Percentiles rank a stretch among this genome's conserved stretches.
phyloP scores from a whole-genome alignment of 2,113 vertebrate genomes.

The Notothenia rossii region DNA sequence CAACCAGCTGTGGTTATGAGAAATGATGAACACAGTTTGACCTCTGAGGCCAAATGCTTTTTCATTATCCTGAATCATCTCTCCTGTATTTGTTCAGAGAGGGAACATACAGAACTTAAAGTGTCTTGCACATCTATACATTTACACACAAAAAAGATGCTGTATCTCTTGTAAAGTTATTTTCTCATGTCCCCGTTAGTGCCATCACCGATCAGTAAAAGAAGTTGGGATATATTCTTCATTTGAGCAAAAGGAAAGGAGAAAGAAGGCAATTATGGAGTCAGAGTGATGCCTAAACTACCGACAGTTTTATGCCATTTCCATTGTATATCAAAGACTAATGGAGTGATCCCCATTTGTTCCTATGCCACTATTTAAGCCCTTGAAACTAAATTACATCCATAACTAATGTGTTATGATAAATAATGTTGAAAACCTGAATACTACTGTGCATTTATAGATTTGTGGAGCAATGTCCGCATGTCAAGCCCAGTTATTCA shows the following conservation, averaged over 20 bases:
- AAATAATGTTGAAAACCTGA: too few relatives aligned
- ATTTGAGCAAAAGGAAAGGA: conserved; percentile 30
- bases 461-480: too few relatives aligned
- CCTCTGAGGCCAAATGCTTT: conserved; percentile 58
- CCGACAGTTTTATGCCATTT: conserved; percentile 28
- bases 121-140: conserved; percentile 31
- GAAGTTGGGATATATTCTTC: conserved; percentile 35
- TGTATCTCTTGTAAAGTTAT: conserved; percentile 26
- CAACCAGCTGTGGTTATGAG: conserved; percentile 74
- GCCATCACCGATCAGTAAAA: conserved; percentile 8
- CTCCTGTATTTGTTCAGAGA: conserved; percentile 37
- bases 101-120: conserved; percentile 34
- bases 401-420: too few relatives aligned
- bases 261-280: conserved; percentile 41
- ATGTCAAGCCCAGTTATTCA: too few relatives aligned
- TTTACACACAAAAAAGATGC: conserved; percentile 29
- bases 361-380: too few relatives aligned
- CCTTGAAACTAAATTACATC: too few relatives aligned
- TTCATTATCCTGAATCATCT: conserved; percentile 64
- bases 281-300: conserved; percentile 13
- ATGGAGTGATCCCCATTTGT: too few relatives aligned
- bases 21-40: conserved; percentile 67
- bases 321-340: too few relatives aligned
- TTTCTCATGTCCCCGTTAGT: conserved; percentile 18
- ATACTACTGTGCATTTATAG: too few relatives aligned